A percentile compares a stretch with the other conserved stretches of the same genome.
Evolutionary conservation across 2,113 vertebrate genomes (phyloP).

Genomic region (Melanocharis versteri): DNA sequence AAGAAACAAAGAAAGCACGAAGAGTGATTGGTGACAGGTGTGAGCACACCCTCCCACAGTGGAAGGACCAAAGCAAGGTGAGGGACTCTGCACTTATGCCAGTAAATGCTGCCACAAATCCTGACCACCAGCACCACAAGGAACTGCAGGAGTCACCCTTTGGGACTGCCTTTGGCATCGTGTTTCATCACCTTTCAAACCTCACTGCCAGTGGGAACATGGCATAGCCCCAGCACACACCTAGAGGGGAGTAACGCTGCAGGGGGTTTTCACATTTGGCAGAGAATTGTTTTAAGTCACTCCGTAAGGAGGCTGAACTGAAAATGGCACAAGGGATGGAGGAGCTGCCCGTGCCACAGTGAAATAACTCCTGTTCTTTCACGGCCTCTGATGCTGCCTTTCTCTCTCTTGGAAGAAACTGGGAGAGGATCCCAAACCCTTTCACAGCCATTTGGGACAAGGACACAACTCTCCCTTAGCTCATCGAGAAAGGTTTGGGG

Average conservation of each 20-base stretch:
- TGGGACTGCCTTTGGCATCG: accelerated
- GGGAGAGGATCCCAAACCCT: neutral
- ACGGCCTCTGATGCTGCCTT: neutral
- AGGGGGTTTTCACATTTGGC: neutral
- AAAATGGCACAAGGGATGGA: accelerated
- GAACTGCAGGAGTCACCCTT: neutral
- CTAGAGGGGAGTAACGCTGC: neutral
- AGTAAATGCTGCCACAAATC: neutral
- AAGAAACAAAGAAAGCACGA: neutral
- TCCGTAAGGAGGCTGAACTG: neutral
- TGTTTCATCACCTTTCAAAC: neutral
- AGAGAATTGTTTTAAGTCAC: neutral
- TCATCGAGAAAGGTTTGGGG: neutral
- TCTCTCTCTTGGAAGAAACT: neutral
- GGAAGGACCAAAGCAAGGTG: neutral
- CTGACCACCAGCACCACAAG: neutral
- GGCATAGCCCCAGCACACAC: neutral
- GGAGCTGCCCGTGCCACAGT: neutral
- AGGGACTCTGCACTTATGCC: neutral
- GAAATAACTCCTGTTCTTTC: neutral
- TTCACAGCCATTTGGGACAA: neutral
- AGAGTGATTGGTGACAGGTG: neutral
- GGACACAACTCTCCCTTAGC: neutral
- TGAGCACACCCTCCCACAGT: neutral
- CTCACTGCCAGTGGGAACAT: neutral